Evolutionary conservation across 2,888 invertebrate genomes (phyloP).

Genomic region (Drosophila birchii): DNA sequence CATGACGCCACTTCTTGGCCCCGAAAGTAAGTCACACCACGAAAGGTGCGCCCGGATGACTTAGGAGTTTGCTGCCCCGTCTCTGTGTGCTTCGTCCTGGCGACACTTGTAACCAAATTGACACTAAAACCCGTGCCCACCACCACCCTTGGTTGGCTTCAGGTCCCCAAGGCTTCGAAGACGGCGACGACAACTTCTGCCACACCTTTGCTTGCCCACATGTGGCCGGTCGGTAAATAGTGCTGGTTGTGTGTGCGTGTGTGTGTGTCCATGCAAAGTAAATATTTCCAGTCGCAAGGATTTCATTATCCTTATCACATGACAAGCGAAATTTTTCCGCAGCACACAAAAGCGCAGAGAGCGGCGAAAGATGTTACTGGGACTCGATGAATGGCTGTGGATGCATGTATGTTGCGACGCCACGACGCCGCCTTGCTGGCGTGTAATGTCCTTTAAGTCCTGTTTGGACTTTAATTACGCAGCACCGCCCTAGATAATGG

Average conservation of each 20-base stretch:
- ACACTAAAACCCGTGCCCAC: conserved; percentile 63
- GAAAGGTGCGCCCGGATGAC: conserved; percentile 69
- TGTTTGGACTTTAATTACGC: conserved; percentile 81
- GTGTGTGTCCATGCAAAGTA: conserved; percentile 54
- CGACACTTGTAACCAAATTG: conserved; percentile 76
- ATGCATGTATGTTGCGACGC: conserved; percentile 43
- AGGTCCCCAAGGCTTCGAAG: conserved; percentile 69
- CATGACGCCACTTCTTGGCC: conserved; percentile 76
- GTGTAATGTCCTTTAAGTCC: conserved; percentile 71
- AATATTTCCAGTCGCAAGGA: conserved; percentile 82
- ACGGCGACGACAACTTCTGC: conserved; percentile 66
- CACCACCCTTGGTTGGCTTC: conserved; percentile 20
- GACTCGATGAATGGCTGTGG: conserved; percentile 18
- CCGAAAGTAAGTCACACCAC: conserved; percentile 57
- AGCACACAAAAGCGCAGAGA: conserved; percentile 54
- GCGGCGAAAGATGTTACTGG: conserved; percentile 68
- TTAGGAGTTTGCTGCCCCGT: conserved; percentile 59
- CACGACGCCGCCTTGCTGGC: conserved; percentile 57
- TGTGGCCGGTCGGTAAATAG: conserved; percentile 64
- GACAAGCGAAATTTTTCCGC: conserved; percentile 66
- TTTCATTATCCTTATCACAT: conserved; percentile 83
- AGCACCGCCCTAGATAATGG: conserved; percentile 39
- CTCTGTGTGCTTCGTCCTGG: conserved; percentile 26
- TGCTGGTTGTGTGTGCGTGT: conserved; percentile 12
- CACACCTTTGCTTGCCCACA: conserved; percentile 78